Evolutionary conservation across 1,140 invertebrate genomes (phyloP), one percentile per base, ranked within the genome.

Genomic region (Theocolax elegans): DNA sequence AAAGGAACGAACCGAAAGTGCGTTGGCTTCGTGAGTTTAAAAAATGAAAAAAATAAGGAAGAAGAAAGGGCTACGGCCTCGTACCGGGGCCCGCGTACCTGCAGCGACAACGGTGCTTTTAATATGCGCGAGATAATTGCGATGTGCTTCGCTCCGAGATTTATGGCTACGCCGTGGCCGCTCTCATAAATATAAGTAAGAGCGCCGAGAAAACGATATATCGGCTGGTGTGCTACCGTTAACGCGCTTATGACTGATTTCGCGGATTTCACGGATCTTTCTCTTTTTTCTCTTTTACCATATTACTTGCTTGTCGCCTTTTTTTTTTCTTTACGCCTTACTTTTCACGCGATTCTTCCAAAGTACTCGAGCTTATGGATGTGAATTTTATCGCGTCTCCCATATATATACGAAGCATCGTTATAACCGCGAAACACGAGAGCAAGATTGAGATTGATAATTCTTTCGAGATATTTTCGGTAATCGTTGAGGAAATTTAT

Each of bases 51-150:
- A 35, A 35, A 35, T 35, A 10, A 35, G 10, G 31, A 35, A 35
- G 4, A 35, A 38, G 13, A 51, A 49, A 42, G 12, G 54, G 31
- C 21, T 31, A 19, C 29, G n/a, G 17, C n/a, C 35, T 25, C 38
- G 25, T n/a, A 17, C 25, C 21, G 9, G 46, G n/a, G 27, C 15
- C 6, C 42, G 12, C 8, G 40, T 31, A 59, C 46, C 46, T 48
- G 48, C 49, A 56, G 67, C 59, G 78, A 72, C 72, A 76, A 76
- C 71, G 75, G 74, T 76, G 77, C 79, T 79, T 81, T 83, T 84
- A 84, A 84, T 80, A 80, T 83, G 75, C 74, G 76, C 78, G 75
- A 79, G 76, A 81, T 85, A 85, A 85, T 85, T 83, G 79, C 80
- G 76, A 80, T 81, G 62, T 49, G 78, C 77, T 81, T 79, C 76